Evolutionary conservation across 2,888 invertebrate genomes (phyloP), one percentile per base, ranked within the genome.

Genomic region (Cheilosia grossa): DNA sequence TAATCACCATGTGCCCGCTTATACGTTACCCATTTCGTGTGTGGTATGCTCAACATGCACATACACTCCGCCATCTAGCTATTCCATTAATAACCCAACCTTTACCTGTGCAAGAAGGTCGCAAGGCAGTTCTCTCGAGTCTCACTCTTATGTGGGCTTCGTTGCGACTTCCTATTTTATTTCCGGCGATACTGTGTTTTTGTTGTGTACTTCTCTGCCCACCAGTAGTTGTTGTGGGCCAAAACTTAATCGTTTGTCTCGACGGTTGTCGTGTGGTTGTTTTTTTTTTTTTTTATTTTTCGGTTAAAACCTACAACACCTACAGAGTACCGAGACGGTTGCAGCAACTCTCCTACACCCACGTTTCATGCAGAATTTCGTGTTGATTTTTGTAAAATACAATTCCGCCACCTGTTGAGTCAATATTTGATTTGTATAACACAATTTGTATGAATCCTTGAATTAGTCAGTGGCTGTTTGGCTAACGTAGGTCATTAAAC

Each of bases 161-260:
- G 83, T 80, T 83, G 74, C 63, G 54, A 66, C 83, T 83, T 83
- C 82, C 82, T 83, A 69, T 73, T 64, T 80, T 80, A 64, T 80
- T 74, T 83, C 80, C 83, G 74, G 33, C 54, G 33, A 54, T 54
- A 54, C 54, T n/a, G n/a, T n/a, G n/a, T n/a, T 17, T 27, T 30
- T 67, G 53, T 54, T 30, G 37, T 13, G 37, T 37, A 47, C 42
- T 66, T 54, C 30, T 47, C 42, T 47, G 61, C 61, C 74, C 37
- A 67, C 80, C 6, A 30, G 30, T 30, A 58, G n/a, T 21, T 30
- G 19, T 10, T 27, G 54, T 54, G 30, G 54, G 4, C 30, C n/a
- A 17, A 54, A 30, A 37, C 42, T 72, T 49, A 24, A 58, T 64
- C 42, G 66, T 59, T 37, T 59, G 33, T 17, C 30, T 17, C 74